These are phyloP conservation scores for Amia ocellicauda DNA, from an alignment of 2,113 vertebrate genomes.

Conservation along the genomic window DNA sequence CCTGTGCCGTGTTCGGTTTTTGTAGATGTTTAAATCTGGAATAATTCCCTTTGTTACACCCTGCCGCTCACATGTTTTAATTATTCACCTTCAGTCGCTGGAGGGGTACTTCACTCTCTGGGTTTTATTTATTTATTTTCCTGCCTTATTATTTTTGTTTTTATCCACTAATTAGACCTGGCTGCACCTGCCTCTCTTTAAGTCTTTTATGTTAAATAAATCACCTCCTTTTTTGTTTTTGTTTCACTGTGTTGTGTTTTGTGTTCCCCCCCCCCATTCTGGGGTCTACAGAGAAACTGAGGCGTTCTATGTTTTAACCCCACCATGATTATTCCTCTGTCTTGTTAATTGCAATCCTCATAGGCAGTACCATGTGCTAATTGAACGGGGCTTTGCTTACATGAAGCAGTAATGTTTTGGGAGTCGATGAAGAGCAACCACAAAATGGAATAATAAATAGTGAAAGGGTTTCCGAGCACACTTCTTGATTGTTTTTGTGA, in stretches of 20 bases:
- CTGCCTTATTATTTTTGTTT: constrained; percentile 1
- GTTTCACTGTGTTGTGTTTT: constrained; percentile 17
- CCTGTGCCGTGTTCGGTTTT: neutral
- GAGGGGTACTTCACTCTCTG: neutral
- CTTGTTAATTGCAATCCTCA: constrained; percentile 29
- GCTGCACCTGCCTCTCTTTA: constrained; percentile 48
- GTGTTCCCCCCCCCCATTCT: constrained; percentile 17
- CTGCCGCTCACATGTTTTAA: constrained; percentile 3
- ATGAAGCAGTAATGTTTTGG: neutral
- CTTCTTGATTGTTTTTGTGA: neutral
- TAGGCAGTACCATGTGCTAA: constrained; percentile 2
- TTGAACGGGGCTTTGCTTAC: neutral
- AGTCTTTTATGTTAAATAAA: constrained; percentile 35
- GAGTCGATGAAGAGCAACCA: neutral
- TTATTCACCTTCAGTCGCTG: neutral
- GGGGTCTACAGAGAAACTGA: constrained; percentile 14
- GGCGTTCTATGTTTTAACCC: constrained; percentile 13
- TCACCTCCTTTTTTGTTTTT: constrained; percentile 28
- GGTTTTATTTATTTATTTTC: neutral
- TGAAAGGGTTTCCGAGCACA: neutral
- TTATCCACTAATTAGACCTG: constrained; percentile 38
- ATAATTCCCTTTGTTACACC: constrained; percentile 1
- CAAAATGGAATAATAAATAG: neutral
- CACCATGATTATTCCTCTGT: constrained; percentile 28
- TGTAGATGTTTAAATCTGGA: neutral